Conservation (phyloP, 2,797 vertebrate species). For the Podarcis lilfordi region DNA sequence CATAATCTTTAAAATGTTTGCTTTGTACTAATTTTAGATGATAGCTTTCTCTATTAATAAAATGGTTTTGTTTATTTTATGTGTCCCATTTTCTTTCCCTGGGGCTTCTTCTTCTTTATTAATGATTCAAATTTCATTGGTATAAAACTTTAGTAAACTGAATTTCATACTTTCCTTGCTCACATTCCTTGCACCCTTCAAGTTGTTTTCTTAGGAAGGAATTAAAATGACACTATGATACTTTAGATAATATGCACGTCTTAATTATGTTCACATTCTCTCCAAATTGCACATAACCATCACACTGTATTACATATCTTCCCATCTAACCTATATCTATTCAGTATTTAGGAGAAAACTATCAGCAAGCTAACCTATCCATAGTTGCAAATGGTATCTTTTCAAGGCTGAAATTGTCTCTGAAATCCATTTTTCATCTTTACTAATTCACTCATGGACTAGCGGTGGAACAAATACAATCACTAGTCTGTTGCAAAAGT, state of each 20-base stretch:
- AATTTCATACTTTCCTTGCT: conserved; percentile 20
- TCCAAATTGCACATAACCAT: conserved; percentile 58
- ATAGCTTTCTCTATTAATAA: not conserved
- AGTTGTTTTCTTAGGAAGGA: conserved; percentile 3
- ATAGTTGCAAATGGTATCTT: conserved; percentile 59
- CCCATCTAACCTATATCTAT: conserved; percentile 65
- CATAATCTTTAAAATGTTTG: conserved; percentile 34
- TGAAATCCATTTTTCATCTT: conserved; percentile 69
- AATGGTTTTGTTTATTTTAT: not conserved
- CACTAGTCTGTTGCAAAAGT: conserved; percentile 49
- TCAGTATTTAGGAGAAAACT: conserved; percentile 68
- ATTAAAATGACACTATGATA: conserved; percentile 38
- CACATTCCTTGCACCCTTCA: not conserved
- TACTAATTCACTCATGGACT: conserved; percentile 66
- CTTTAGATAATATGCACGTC: not conserved
- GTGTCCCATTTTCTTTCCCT: not conserved
- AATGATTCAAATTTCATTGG: not conserved
- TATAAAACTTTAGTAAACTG: conserved; percentile 48
- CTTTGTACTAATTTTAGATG: not conserved
- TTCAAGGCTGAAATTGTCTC: conserved; percentile 71
- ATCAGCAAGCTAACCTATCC: conserved; percentile 71
- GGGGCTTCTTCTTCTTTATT: not conserved
- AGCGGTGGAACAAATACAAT: conserved; percentile 63
- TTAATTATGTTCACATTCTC: conserved; percentile 58
- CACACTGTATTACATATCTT: conserved; percentile 61